Conservation (phyloP, 2,797 vertebrate genomes). For the Micropoecilia bifurca region DNA sequence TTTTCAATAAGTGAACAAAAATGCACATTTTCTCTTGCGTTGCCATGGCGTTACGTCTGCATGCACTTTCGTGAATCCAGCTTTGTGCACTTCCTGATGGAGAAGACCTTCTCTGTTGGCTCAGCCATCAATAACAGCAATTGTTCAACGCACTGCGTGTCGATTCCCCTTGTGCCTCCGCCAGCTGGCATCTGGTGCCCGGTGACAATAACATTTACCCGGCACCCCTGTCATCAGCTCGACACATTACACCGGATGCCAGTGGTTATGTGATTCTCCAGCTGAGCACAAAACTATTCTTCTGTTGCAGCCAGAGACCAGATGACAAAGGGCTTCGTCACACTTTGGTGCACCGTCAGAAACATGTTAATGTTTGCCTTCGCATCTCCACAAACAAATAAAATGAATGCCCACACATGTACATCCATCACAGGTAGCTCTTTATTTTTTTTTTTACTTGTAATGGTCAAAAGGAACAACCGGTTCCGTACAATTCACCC, state of each 20-base stretch:
- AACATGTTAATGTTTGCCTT: slow-evolving; percentile 39
- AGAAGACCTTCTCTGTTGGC: slow-evolving; percentile 81
- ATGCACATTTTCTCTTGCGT: slow-evolving; percentile 50
- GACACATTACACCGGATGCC: slow-evolving; percentile 11
- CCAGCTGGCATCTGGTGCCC: slow-evolving; percentile 88
- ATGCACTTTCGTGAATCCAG: slow-evolving; percentile 75
- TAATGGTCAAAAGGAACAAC: background rate
- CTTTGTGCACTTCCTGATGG: slow-evolving; percentile 83
- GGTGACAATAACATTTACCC: slow-evolving; percentile 67
- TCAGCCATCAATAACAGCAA: slow-evolving; percentile 95
- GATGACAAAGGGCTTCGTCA: slow-evolving; percentile 88
- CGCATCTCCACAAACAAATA: background rate
- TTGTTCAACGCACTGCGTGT: slow-evolving; percentile 86
- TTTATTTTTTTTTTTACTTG: background rate
- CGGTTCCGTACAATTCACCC: background rate
- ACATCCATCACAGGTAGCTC: background rate
- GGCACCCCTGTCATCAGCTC: slow-evolving; percentile 39
- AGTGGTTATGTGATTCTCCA: slow-evolving; percentile 91
- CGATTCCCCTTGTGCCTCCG: slow-evolving; percentile 87
- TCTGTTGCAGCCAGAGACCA: slow-evolving; percentile 83
- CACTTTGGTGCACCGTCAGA: slow-evolving; percentile 67
- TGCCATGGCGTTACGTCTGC: slow-evolving; percentile 80
- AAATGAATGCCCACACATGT: background rate
- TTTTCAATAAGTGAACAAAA: slow-evolving; percentile 36
- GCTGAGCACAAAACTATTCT: slow-evolving; percentile 92